Evolutionary conservation across 2,888 invertebrate genomes (phyloP).

Genomic region (Conchocele bisecta): DNA sequence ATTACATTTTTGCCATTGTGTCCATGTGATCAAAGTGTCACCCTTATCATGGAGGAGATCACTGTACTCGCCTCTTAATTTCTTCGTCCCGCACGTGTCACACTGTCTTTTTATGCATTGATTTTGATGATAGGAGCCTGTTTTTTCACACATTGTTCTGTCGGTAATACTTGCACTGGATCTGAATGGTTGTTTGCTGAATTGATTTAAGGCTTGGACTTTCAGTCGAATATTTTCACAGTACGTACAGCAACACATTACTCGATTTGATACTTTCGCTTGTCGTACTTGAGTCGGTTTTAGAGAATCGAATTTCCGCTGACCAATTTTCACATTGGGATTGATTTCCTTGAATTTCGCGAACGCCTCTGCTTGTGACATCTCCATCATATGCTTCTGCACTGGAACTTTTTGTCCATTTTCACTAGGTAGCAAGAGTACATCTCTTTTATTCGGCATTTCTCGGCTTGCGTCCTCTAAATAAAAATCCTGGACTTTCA

Average conservation of each 20-base stretch:
- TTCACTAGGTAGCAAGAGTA: not conserved
- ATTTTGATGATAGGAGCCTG: not conserved
- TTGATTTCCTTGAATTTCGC: conserved; percentile 11
- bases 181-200: no score
- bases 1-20: conserved; percentile 15
- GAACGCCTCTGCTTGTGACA: conserved; percentile 19
- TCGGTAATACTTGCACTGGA: not conserved
- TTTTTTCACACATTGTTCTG: conserved; percentile 10
- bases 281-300: conserved; percentile 11
- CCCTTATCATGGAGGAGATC: not conserved
- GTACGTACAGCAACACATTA: conserved; percentile 24
- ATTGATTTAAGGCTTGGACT: no score
- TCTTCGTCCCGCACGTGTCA: conserved; percentile 1
- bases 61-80: not conserved
- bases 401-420: not conserved
- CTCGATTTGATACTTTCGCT: not conserved
- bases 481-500: not conserved
- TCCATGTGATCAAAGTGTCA: not conserved
- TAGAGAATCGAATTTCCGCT: conserved; percentile 11
- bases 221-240: conserved; percentile 13
- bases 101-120: conserved; percentile 7
- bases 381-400: conserved; percentile 1
- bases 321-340: not conserved
- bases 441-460: conserved; percentile 4
- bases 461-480: not conserved